Conservation (phyloP, 2,113 vertebrate species). For the Notothenia rossii region DNA sequence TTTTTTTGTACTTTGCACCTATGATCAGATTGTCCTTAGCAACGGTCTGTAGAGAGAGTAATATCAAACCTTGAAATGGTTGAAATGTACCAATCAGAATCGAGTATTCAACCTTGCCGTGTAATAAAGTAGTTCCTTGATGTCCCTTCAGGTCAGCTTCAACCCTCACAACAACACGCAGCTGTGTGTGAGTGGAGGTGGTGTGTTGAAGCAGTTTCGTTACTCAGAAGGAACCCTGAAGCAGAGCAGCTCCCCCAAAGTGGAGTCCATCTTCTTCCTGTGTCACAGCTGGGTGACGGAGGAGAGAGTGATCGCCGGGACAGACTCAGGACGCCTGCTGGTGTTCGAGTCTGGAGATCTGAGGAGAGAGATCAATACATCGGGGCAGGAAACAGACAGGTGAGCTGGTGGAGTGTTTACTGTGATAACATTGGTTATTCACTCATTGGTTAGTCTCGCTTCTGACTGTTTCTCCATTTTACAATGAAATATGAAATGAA, state of each 20-base stretch:
- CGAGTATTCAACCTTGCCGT: no score
- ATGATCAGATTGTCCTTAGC: no score
- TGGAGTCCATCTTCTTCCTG: constrained; percentile 88
- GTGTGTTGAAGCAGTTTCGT: constrained; percentile 91
- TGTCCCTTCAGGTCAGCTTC: constrained; percentile 89
- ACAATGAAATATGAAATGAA: no score
- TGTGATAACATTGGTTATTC: background rate
- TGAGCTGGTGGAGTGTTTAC: constrained; percentile 18
- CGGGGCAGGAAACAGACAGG: constrained; percentile 58
- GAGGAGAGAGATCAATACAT: constrained; percentile 84
- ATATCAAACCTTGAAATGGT: no score
- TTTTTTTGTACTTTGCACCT: no score
- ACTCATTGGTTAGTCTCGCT: background rate
- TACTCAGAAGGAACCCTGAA: constrained; percentile 89
- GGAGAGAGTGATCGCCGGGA: constrained; percentile 88
- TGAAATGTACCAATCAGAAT: no score
- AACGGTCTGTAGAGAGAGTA: no score
- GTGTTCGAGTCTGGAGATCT: constrained; percentile 90
- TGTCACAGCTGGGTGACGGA: constrained; percentile 90
- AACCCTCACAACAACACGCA: constrained; percentile 90
- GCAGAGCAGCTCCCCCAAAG: constrained; percentile 87
- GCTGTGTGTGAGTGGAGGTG: constrained; percentile 89
- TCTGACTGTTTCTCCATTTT: no score
- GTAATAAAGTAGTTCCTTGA: background rate
- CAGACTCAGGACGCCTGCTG: constrained; percentile 87